Evolutionary conservation across 2,113 vertebrate species (phyloP), one percentile per base, ranked within the genome.

Genomic region (Brachypteracias leptosomus): DNA sequence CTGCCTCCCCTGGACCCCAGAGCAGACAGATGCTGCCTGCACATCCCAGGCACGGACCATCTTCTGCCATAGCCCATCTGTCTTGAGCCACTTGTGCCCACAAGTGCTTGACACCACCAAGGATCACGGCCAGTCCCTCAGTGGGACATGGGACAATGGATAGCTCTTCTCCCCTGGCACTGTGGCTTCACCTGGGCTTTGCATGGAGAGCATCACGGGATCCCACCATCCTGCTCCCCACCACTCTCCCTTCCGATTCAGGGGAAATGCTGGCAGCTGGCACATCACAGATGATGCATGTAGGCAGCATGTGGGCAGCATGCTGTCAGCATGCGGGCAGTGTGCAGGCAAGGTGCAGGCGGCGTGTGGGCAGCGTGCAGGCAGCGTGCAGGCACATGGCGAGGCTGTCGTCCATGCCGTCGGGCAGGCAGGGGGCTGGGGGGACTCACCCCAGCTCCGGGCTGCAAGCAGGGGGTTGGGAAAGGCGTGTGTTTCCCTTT

Each of bases 401-500:
- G 17, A 54, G 76, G 40, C 63, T 9, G 9, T 19, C 4, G 3
- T 21, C 12, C 5, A 5, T 63, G 54, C 63, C 0, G 13, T 82
- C 0, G 20, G 71, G 81, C 77, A 42, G 66, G 81, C 1, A 0
- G 42, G 54, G 80, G 70, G 44, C 78, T 0, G 3, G 85, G 95
- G 93, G 31, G 78, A 89, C 81, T 78, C 80, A 85, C 55, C 79
- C 86, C 75, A 54, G 62, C 75, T 62, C n/a, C 19, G 35, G 77
- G 29, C 88, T 61, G 86, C 4, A 51, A 93, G 81, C 78, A 76
- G 84, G 79, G 59, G 93, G 73, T 66, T 96, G 90, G 96, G 92
- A 97, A 96, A 96, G 95, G 89, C 75, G 93, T 85, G 93, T 91
- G 95, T 97, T 96, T 96, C 95, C 97, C 97, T 98, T 98, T 98